Evolutionary conservation across 2,888 invertebrate genomes (phyloP).

Genomic region (Ecdyonurus torrentis): DNA sequence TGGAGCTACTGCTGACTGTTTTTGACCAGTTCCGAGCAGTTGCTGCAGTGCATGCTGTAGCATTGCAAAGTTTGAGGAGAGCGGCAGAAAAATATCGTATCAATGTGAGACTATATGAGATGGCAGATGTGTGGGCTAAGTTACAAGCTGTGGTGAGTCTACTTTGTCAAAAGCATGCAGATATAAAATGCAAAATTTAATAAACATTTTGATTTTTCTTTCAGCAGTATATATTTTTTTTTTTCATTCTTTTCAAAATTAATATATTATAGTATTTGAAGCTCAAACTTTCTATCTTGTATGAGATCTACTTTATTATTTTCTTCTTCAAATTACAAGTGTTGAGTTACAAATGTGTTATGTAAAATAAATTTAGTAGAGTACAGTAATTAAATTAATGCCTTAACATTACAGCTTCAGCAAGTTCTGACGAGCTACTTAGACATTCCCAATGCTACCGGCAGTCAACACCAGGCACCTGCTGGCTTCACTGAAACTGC

Average conservation of each 20-base stretch:
- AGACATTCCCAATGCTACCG: slow-evolving; percentile 62
- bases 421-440: slow-evolving; percentile 70
- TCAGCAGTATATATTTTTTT: not conserved
- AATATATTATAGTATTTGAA: too few relatives aligned
- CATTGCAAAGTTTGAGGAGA: slow-evolving; percentile 43
- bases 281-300: too few relatives aligned
- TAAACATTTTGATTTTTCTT: not conserved
- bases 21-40: slow-evolving; percentile 72
- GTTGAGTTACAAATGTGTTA: too few relatives aligned
- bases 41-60: slow-evolving; percentile 52
- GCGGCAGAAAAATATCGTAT: slow-evolving; percentile 40
- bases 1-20: slow-evolving; percentile 52
- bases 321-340: too few relatives aligned
- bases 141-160: slow-evolving; percentile 69
- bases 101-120: slow-evolving; percentile 42
- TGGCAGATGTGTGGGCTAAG: slow-evolving; percentile 74
- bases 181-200: not conserved
- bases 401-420: slow-evolving; percentile 48
- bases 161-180: not conserved
- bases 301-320: too few relatives aligned
- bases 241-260: not conserved
- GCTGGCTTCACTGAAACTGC: slow-evolving; percentile 22
- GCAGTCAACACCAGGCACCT: slow-evolving; percentile 36
- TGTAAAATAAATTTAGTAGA: too few relatives aligned
- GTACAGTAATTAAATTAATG: too few relatives aligned